Conservation (phyloP, 2,797 vertebrate species). For the Bradypus variegatus region DNA sequence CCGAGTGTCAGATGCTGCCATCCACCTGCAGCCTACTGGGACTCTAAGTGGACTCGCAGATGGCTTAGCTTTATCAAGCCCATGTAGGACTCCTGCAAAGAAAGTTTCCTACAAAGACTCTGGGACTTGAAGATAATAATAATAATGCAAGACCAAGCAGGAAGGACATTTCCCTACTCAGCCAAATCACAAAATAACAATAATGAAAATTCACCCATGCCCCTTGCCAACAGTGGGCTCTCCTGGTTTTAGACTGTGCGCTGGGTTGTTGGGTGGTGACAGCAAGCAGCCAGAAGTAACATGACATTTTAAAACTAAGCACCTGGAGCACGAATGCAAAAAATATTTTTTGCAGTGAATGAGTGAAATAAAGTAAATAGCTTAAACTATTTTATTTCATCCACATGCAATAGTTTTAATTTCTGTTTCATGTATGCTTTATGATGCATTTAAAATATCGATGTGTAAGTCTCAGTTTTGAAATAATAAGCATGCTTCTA, state of each 20-base stretch:
- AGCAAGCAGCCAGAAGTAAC: background rate
- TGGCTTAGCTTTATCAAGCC: background rate
- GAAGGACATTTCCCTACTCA: too few species aligned
- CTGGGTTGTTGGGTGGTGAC: background rate
- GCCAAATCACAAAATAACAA: background rate
- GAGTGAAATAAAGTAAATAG: background rate
- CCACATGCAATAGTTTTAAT: background rate
- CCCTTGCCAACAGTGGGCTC: accelerated
- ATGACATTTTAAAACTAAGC: background rate
- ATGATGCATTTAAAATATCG: background rate
- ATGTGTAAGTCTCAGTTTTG: background rate
- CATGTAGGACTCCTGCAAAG: background rate
- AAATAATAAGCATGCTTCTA: background rate
- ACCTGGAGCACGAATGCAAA: background rate
- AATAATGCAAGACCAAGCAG: accelerated
- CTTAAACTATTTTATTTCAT: background rate
- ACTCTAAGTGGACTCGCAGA: background rate
- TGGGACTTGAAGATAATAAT: background rate
- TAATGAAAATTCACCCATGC: accelerated
- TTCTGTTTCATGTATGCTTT: background rate
- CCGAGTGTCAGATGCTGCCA: too few species aligned
- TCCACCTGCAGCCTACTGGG: too few species aligned
- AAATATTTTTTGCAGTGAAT: background rate
- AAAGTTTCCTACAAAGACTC: background rate
- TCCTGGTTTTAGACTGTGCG: background rate